Conservation (phyloP, 2,797 vertebrate species). For the Bovichtus variegatus region DNA sequence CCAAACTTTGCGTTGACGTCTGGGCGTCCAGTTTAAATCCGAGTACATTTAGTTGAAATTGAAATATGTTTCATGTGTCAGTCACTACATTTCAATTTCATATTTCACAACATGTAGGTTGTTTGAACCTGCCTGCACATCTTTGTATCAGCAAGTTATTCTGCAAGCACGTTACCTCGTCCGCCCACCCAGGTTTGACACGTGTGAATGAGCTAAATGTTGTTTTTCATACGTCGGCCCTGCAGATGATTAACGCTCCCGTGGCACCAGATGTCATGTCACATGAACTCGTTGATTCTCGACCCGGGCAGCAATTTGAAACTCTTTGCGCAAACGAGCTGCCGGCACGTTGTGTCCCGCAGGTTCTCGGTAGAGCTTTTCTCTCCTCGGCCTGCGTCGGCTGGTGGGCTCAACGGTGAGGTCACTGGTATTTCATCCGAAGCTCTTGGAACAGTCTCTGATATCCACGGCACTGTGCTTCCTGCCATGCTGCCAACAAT, state of each 20-base stretch:
- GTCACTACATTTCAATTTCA: too few relatives aligned
- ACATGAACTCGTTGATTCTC: neutral
- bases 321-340: neutral
- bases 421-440: constrained; percentile 1
- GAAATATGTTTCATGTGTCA: too few relatives aligned
- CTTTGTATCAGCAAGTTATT: too few relatives aligned
- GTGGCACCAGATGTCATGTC: neutral
- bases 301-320: neutral
- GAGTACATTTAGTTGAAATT: too few relatives aligned
- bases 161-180: neutral
- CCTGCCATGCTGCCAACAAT: neutral
- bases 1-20: too few relatives aligned
- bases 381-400: neutral
- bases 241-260: constrained; percentile 16
- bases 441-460: constrained; percentile 15
- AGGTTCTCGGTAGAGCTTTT: constrained; percentile 12
- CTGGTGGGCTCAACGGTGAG: neutral
- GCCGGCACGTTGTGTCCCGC: too few relatives aligned
- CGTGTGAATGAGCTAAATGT: neutral
- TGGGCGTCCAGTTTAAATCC: too few relatives aligned
- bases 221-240: too few relatives aligned
- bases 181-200: neutral
- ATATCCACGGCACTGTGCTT: neutral
- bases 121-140: too few relatives aligned
- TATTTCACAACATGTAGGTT: too few relatives aligned